phyloP scores from a whole-genome alignment of 2,888 invertebrate species.

The Nesidiocoris tenuis region DNA sequence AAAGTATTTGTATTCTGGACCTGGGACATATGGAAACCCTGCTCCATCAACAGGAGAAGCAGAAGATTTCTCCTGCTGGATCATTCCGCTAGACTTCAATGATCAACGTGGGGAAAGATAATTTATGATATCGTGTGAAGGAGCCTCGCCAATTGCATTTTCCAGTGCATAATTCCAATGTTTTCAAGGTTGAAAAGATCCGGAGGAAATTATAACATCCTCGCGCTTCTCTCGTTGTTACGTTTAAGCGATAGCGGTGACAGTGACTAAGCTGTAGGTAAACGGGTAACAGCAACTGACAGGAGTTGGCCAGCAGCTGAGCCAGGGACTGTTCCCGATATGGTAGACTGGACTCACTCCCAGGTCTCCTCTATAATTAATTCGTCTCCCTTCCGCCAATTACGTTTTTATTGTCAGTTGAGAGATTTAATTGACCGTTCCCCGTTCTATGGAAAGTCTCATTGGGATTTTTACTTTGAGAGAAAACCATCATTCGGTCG shows the following conservation, averaged over 20 bases:
- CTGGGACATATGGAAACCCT: too few species aligned
- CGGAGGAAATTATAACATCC: too few species aligned
- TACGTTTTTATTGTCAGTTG: constrained; percentile 36
- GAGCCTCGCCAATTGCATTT: too few species aligned
- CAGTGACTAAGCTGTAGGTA: background rate
- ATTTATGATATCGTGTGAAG: too few species aligned
- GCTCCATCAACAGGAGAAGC: too few species aligned
- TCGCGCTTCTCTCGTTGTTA: background rate
- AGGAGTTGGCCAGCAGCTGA: background rate
- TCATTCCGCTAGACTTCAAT: too few species aligned
- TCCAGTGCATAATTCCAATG: too few species aligned
- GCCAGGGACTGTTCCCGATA: constrained; percentile 21
- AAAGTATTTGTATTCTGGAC: too few species aligned
- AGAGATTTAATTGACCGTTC: constrained; percentile 40
- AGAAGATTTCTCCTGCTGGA: too few species aligned
- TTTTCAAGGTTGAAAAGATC: too few species aligned
- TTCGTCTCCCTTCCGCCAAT: constrained; percentile 28
- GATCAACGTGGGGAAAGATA: too few species aligned
- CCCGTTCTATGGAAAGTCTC: constrained; percentile 8
- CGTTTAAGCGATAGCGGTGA: background rate
- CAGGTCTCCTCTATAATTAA: constrained; percentile 19
- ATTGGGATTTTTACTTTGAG: constrained; percentile 26
- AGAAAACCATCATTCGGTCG: background rate
- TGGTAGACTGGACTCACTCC: constrained; percentile 38
- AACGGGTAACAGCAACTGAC: background rate